Base-by-base conservation (phyloP, 2,113 vertebrate species). In the Ailurus styani region DNA sequence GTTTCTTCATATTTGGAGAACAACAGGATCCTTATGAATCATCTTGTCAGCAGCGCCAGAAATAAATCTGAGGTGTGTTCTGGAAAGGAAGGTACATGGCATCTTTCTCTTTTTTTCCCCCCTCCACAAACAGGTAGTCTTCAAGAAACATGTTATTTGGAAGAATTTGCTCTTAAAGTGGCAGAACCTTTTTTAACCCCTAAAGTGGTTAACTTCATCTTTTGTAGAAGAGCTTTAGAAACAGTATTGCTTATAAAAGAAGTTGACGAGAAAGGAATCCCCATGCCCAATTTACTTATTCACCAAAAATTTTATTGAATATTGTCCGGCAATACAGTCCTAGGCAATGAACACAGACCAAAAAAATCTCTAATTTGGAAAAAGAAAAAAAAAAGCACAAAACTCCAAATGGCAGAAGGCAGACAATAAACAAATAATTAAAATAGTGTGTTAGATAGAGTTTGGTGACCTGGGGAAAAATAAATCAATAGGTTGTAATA, bases 1-100 rank as follows among this genome's bases (percentile, higher is more conserved):
- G 20, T 97, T 98, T 98, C 27, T 66, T 98, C 87, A 1, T 75
- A 20, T 90, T 94, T 97, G 54, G 91, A 88, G 96, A 93, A 81
- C 85, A 78, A 29, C 1, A 91, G 37, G 14, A 90, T 55, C 66
- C 87, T 91, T 86, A 31, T 94, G 97, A 96, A 91, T 97, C 90
- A 91, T 45, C 8, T 6, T 73, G 95, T 98, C 87, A 73, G 86
- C 96, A 98, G 77, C 55, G 12, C 84, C 94, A 94, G 31, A 79
- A 87, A 87, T 93, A 91, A 93, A 97, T 95, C 83, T 62, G 90
- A 85, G 40, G 52, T 94, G 20, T 66, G 23, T 40, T 96, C 2
- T 84, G 75, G 73, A 97, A 96, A 96, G 73, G 60, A 75, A 47
- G 17, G 15, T 5, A 3, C 73, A 42, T 52, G 17, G 9, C 21